These are phyloP conservation scores for Leptestheria dahalacensis DNA, from an alignment of 1,140 invertebrate genomes.

Conservation along the genomic window DNA sequence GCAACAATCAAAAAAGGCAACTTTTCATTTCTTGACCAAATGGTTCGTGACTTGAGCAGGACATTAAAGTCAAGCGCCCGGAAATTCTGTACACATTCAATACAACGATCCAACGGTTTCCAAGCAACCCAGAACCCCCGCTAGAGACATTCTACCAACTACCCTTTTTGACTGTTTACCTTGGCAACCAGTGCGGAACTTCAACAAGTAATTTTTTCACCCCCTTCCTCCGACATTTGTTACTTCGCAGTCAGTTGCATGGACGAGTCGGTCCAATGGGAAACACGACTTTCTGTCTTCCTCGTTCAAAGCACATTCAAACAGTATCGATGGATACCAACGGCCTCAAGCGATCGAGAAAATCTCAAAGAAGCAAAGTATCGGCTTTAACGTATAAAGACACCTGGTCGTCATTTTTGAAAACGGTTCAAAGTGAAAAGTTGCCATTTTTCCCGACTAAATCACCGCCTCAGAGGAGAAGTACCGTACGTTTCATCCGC, in stretches of 20 bases:
- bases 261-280: background rate
- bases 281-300: background rate
- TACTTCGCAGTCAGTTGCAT: too few relatives aligned
- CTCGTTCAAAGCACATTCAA: background rate
- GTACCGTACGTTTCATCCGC: background rate
- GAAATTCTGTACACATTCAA: too few relatives aligned
- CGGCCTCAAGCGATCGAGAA: background rate
- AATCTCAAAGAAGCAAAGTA: background rate
- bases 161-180: background rate
- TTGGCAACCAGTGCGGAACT: background rate
- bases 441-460: slow-evolving; percentile 11
- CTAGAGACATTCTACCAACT: background rate
- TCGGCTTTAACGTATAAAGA: slow-evolving; percentile 11
- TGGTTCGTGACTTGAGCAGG: too few relatives aligned
- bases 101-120: background rate
- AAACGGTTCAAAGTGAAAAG: slow-evolving; percentile 7
- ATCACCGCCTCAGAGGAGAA: slow-evolving; percentile 2
- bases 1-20: too few relatives aligned
- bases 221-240: too few relatives aligned
- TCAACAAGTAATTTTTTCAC: too few relatives aligned
- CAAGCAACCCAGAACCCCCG: background rate
- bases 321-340: background rate
- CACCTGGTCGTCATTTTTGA: slow-evolving; percentile 14
- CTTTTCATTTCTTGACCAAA: too few relatives aligned
- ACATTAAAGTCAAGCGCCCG: too few relatives aligned